phyloP scores from a whole-genome alignment of 2,888 invertebrate genomes.

The Alcis repandata region DNA sequence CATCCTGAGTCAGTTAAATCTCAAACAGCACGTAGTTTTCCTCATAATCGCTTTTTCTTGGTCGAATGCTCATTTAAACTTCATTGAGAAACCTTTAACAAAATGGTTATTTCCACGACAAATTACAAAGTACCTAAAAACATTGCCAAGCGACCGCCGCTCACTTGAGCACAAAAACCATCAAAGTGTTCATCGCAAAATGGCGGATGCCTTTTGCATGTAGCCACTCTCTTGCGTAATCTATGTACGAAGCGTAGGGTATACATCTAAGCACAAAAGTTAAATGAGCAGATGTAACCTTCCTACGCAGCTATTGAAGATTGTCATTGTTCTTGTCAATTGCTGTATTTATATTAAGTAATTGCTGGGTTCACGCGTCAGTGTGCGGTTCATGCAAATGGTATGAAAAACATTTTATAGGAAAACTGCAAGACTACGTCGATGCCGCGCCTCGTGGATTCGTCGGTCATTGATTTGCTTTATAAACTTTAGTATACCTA shows the following conservation, averaged over 20 bases:
- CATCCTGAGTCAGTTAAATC: conserved; percentile 37
- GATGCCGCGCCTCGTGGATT: conserved; percentile 31
- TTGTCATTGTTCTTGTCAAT: conserved; percentile 75
- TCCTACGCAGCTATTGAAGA: conserved; percentile 64
- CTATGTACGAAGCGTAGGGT: conserved; percentile 57
- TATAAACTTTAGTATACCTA: background rate
- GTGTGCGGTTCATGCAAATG: conserved; percentile 58
- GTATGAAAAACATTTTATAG: conserved; percentile 66
- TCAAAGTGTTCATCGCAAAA: conserved; percentile 75
- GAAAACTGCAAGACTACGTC: conserved; percentile 69
- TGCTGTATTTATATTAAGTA: conserved; percentile 72
- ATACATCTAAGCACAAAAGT: conserved; percentile 42
- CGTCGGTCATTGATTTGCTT: conserved; percentile 48
- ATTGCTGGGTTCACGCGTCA: conserved; percentile 57
- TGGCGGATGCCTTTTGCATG: conserved; percentile 73
- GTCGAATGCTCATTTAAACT: conserved; percentile 49
- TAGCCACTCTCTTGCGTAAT: conserved; percentile 67
- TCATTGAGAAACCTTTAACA: conserved; percentile 54
- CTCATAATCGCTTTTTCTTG: conserved; percentile 52
- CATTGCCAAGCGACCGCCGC: conserved; percentile 61
- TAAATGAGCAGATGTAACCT: conserved; percentile 46
- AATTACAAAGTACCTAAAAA: conserved; percentile 56
- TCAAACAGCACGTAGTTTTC: conserved; percentile 45
- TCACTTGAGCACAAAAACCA: conserved; percentile 76
- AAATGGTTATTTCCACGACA: conserved; percentile 55